Conservation (phyloP, 2,113 vertebrate species). For the Otocyon megalotis region DNA sequence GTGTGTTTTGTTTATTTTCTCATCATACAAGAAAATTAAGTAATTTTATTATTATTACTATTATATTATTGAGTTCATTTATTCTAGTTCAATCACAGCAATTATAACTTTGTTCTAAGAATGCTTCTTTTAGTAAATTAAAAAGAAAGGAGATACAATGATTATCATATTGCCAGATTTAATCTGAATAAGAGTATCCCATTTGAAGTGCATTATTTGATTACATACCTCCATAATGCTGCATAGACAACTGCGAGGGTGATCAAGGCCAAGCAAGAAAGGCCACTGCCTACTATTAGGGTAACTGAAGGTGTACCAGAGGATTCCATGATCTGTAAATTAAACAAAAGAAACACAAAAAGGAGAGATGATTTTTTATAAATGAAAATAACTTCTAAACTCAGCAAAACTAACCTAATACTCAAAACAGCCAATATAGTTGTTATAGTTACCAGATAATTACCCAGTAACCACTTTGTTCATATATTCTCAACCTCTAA, state of each 20-base stretch:
- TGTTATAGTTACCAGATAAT: slow-evolving; percentile 67
- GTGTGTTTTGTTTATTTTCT: background rate
- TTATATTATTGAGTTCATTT: slow-evolving; percentile 6
- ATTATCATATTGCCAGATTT: slow-evolving; percentile 39
- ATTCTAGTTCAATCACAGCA: background rate
- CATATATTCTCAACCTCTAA: slow-evolving; percentile 53
- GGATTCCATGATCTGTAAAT: slow-evolving; percentile 97
- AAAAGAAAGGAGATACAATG: background rate
- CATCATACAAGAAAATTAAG: slow-evolving; percentile 6
- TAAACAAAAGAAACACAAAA: slow-evolving; percentile 74
- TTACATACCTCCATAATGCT: slow-evolving; percentile 96
- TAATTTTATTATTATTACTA: background rate
- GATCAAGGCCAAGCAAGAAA: slow-evolving; percentile 98
- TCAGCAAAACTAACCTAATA: slow-evolving; percentile 61
- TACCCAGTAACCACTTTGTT: slow-evolving; percentile 70
- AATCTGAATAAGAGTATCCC: slow-evolving; percentile 23
- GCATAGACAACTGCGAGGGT: slow-evolving; percentile 97
- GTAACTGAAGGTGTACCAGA: slow-evolving; percentile 98
- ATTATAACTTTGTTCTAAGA: slow-evolving; percentile 38
- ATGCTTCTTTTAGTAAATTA: background rate
- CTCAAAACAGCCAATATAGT: slow-evolving; percentile 43
- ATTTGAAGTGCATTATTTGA: slow-evolving; percentile 26
- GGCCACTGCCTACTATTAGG: slow-evolving; percentile 98
- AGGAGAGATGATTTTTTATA: background rate
- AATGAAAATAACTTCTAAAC: slow-evolving; percentile 81